phyloP scores from a whole-genome alignment of 2,888 invertebrate species.

The Stenchaetothrips biformis region DNA sequence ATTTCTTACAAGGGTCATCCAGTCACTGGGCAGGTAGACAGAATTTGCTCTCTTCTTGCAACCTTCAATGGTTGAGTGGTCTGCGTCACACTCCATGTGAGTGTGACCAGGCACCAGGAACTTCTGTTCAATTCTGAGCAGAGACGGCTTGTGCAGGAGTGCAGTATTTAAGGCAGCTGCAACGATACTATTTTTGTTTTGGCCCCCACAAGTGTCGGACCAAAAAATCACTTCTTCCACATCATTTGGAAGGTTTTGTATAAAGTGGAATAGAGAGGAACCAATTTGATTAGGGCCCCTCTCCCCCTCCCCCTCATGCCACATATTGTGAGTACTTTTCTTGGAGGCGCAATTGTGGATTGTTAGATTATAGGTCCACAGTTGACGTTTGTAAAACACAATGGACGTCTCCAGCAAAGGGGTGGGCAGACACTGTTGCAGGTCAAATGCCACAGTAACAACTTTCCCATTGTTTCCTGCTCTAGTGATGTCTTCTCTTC shows the following conservation, averaged over 20 bases:
- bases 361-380: not conserved
- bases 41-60: not conserved
- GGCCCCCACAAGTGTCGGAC: conserved; percentile 37
- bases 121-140: conserved; percentile 36
- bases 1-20: not conserved
- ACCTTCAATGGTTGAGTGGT: not conserved
- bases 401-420: not conserved
- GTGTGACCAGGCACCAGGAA: conserved; percentile 30
- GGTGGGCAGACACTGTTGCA: not conserved
- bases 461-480: not conserved
- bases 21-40: not conserved
- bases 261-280: conserved; percentile 31
- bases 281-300: conserved; percentile 39
- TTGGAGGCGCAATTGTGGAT: not conserved
- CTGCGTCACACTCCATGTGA: not conserved
- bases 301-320: conserved; percentile 36
- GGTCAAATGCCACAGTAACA: not conserved
- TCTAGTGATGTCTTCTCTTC: not conserved
- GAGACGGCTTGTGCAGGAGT: conserved; percentile 31
- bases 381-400: not conserved
- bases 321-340: conserved; percentile 32
- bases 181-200: conserved; percentile 38
- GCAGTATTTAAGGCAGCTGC: conserved; percentile 35
- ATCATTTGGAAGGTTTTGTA: not conserved
- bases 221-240: conserved; percentile 31